Evolutionary conservation across 2,113 vertebrate species (phyloP).

Genomic region (Phalacrocorax aristotelis): DNA sequence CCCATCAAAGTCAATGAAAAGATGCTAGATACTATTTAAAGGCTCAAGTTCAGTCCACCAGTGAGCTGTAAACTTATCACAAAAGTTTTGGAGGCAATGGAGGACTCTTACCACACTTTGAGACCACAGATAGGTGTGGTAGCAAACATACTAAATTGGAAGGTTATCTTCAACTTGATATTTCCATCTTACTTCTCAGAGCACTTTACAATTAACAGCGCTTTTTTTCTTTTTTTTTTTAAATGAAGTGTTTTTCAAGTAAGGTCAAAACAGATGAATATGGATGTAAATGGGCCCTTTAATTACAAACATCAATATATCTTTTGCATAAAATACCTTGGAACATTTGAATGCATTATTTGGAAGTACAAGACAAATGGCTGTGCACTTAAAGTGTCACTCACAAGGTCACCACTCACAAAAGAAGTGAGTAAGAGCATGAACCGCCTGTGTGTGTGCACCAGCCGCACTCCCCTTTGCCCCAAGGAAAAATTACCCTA

Average conservation of each 20-base stretch:
- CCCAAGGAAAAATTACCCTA: background rate
- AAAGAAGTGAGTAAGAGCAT: background rate
- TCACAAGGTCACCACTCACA: background rate
- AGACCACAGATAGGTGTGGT: no score
- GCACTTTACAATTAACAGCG: background rate
- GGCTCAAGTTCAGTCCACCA: background rate
- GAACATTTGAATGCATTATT: rapidly evolving
- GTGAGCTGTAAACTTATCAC: background rate
- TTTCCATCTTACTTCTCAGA: background rate
- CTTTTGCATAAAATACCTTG: background rate
- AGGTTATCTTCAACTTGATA: background rate
- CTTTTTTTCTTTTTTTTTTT: background rate
- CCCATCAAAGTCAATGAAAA: background rate
- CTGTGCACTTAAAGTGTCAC: background rate
- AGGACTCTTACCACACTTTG: background rate
- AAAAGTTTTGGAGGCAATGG: background rate
- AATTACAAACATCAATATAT: background rate
- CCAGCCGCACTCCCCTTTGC: background rate
- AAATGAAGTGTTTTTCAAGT: background rate
- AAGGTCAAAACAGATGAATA: background rate
- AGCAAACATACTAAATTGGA: background rate
- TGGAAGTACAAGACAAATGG: background rate
- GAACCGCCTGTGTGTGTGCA: background rate
- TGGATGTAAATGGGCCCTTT: background rate
- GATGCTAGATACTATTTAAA: background rate